Conservation (phyloP, 2,888 invertebrate genomes). For the Cephalotes varians region DNA sequence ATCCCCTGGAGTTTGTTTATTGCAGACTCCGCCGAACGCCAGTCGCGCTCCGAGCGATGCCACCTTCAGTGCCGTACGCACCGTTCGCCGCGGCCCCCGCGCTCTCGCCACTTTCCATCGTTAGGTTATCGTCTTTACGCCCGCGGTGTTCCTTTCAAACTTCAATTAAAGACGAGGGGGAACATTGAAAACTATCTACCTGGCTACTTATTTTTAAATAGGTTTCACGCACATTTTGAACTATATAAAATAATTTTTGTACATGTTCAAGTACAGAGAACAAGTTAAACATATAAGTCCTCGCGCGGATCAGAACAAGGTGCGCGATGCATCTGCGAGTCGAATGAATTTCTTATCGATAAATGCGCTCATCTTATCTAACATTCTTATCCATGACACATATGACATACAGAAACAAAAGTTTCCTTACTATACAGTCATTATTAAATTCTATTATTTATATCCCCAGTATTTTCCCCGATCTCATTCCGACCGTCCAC, state of each 20-base stretch:
- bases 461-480: not conserved
- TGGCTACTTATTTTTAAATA: not conserved
- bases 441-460: not conserved
- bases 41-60: slow-evolving; percentile 56
- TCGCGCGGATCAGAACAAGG: no score
- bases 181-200: not conserved
- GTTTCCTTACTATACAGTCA: not conserved
- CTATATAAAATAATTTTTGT: no score
- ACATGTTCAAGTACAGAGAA: no score
- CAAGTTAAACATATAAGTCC: no score
- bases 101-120: no score
- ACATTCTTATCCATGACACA: no score
- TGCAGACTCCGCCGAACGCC: slow-evolving; percentile 68
- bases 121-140: not conserved
- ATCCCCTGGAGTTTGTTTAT: slow-evolving; percentile 75
- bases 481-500: not conserved
- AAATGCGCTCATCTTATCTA: no score
- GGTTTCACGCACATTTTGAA: no score
- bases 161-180: not conserved
- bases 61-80: slow-evolving; percentile 50
- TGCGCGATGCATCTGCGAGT: no score
- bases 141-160: not conserved
- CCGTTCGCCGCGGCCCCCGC: not conserved
- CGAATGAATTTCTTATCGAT: no score
- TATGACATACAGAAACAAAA: no score